phyloP scores from a whole-genome alignment of 2,888 invertebrate species.

The Lasioglossum oenotherae region DNA sequence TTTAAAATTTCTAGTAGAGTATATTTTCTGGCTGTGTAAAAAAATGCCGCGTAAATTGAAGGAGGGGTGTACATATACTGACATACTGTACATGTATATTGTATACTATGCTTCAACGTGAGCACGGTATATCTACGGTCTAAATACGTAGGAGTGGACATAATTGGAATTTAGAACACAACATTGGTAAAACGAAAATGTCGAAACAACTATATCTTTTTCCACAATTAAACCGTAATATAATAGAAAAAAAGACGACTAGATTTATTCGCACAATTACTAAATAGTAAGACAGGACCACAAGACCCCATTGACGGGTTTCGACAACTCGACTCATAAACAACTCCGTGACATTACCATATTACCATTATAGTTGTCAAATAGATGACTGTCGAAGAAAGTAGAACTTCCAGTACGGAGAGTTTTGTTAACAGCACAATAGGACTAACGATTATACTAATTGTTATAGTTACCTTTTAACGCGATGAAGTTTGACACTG shows the following conservation, averaged over 20 bases:
- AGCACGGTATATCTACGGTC: not conserved
- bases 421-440: not conserved
- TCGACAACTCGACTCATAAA: not conserved
- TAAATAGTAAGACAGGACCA: not conserved
- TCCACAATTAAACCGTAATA: too few relatives aligned
- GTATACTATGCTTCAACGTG: not conserved
- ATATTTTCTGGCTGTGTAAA: too few relatives aligned
- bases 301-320: not conserved
- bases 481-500: constrained; percentile 23
- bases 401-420: not conserved
- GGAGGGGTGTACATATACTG: too few relatives aligned
- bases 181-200: not conserved
- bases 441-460: not conserved
- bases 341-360: constrained; percentile 30
- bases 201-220: not conserved
- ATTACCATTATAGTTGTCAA: constrained; percentile 21
- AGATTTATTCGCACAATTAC: not conserved
- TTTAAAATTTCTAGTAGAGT: too few relatives aligned
- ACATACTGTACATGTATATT: not conserved
- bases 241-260: not conserved
- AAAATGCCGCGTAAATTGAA: too few relatives aligned
- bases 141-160: not conserved
- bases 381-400: not conserved
- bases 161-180: constrained; percentile 12
- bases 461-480: constrained; percentile 24